Evolutionary conservation across 2,888 invertebrate genomes (phyloP).

Genomic region (Cataglyphis rosenhaueri): DNA sequence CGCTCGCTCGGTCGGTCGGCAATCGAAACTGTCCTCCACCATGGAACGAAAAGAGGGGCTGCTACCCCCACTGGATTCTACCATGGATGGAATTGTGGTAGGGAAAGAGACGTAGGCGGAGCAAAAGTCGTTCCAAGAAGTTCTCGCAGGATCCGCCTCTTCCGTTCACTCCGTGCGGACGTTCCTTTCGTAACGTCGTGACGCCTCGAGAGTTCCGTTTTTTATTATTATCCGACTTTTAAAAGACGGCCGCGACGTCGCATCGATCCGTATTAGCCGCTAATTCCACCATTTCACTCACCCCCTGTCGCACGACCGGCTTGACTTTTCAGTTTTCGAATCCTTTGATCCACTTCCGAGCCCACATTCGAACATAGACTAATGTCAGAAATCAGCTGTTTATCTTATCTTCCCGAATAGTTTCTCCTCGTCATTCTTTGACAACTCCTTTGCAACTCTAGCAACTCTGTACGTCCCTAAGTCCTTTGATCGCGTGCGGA

Average conservation of each 20-base stretch:
- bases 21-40: slow-evolving; percentile 65
- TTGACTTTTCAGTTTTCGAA: slow-evolving; percentile 80
- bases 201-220: slow-evolving; percentile 81
- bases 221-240: slow-evolving; percentile 79
- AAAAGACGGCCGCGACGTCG: slow-evolving; percentile 75
- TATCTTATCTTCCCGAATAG: not conserved
- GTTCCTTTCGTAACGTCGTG: slow-evolving; percentile 59
- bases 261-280: slow-evolving; percentile 84
- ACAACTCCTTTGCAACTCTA: not conserved
- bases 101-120: slow-evolving; percentile 77
- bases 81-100: slow-evolving; percentile 57
- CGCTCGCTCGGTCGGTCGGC: slow-evolving; percentile 64
- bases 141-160: slow-evolving; percentile 78
- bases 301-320: slow-evolving; percentile 60
- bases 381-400: not conserved
- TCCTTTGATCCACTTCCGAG: slow-evolving; percentile 49
- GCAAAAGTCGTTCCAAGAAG: slow-evolving; percentile 78
- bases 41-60: slow-evolving; percentile 44
- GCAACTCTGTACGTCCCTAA: not conserved
- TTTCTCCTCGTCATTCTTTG: not conserved
- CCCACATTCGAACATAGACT: not conserved
- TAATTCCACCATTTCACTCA: slow-evolving; percentile 83
- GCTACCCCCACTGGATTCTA: slow-evolving; percentile 60
- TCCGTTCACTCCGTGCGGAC: slow-evolving; percentile 68
- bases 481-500: not conserved